A percentile compares a stretch with the other conserved stretches of the same genome.
phyloP scores from a whole-genome alignment of 2,113 vertebrate genomes.

The Muntiacus muntjak region DNA sequence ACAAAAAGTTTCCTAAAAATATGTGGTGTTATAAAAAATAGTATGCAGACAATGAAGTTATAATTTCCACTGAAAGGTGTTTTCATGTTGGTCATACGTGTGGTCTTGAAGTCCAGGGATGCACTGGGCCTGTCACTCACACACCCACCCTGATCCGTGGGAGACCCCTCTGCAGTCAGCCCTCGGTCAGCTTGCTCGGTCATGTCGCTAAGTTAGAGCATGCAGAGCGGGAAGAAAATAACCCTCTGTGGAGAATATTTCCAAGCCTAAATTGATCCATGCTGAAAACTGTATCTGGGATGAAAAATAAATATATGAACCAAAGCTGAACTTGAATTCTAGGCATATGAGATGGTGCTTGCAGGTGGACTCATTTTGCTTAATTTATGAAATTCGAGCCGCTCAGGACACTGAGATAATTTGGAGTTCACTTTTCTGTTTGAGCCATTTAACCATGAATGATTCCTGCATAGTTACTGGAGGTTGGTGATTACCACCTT shows the following conservation, averaged over 20 bases:
- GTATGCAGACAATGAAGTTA: not conserved
- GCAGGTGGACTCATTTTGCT: not conserved
- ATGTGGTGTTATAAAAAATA: no score
- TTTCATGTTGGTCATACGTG: accelerated
- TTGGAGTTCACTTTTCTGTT: not conserved
- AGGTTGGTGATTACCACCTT: accelerated
- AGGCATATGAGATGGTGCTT: accelerated
- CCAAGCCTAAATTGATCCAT: not conserved
- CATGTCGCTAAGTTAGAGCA: accelerated
- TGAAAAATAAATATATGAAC: accelerated
- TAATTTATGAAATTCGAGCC: not conserved
- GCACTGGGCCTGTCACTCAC: accelerated
- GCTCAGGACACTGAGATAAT: not conserved
- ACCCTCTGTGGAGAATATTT: accelerated
- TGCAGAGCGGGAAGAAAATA: not conserved
- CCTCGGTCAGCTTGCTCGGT: accelerated
- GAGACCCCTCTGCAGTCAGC: accelerated
- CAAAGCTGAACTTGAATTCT: not conserved
- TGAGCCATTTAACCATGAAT: not conserved
- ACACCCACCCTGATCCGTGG: no score
- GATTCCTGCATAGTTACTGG: no score
- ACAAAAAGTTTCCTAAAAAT: not conserved
- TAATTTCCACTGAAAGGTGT: not conserved
- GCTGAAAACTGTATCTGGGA: not conserved
- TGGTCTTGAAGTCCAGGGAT: accelerated